phyloP scores from a whole-genome alignment of 2,888 invertebrate species.

The Pterostichus niger region DNA sequence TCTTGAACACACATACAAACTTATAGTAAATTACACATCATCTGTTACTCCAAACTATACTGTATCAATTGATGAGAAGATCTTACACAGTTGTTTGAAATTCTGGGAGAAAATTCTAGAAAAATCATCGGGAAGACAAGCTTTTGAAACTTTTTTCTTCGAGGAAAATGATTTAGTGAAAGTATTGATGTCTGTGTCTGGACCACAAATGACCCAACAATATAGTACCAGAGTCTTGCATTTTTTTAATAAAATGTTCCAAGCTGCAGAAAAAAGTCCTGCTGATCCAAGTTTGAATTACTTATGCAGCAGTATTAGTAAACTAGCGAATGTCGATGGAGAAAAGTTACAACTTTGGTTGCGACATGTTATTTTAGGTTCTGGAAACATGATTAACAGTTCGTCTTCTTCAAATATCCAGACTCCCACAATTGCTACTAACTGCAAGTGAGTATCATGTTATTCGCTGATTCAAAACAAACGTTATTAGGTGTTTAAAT shows the following conservation, averaged over 20 bases:
- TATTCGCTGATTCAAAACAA: too few relatives aligned
- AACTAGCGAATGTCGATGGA: conserved; percentile 83
- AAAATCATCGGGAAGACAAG: conserved; percentile 88
- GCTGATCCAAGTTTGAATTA: conserved; percentile 83
- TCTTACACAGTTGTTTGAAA: conserved; percentile 84
- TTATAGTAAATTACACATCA: conserved; percentile 82
- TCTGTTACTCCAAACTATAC: conserved; percentile 69
- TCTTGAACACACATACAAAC: conserved; percentile 83
- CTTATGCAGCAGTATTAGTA: conserved; percentile 84
- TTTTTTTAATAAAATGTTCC: conserved; percentile 88
- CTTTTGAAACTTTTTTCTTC: conserved; percentile 90
- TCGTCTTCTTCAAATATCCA: conserved; percentile 78
- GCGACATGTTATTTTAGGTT: conserved; percentile 83
- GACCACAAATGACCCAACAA: conserved; percentile 84
- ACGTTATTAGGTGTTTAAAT: too few relatives aligned
- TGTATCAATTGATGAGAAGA: conserved; percentile 80
- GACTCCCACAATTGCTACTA: conserved; percentile 78
- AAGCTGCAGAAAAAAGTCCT: conserved; percentile 82
- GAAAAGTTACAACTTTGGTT: conserved; percentile 83
- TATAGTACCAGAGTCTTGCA: conserved; percentile 89
- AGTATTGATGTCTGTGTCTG: conserved; percentile 89
- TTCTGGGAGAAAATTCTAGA: conserved; percentile 94
- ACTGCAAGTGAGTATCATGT: conserved; percentile 52
- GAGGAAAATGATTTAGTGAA: conserved; percentile 86
- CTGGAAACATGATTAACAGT: conserved; percentile 75